Evolutionary conservation across 2,797 vertebrate species (phyloP), one percentile per base, ranked within the genome.

Genomic region (Clarias laeviceps): DNA sequence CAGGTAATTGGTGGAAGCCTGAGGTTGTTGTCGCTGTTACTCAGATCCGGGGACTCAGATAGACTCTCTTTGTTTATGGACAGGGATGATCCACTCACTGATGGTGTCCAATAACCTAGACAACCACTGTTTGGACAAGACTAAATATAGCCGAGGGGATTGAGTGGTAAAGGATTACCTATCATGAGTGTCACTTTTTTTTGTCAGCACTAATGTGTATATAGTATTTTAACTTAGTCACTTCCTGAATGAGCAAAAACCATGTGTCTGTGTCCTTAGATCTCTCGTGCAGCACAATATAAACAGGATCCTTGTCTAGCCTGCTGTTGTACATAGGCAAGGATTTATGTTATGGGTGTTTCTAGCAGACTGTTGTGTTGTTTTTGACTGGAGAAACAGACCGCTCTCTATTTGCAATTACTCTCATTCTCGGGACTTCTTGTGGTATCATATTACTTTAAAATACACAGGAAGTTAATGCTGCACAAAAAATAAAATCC

Each of bases 71-170:
- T 92, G 90, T 92, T 91, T 91, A 91, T 86, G 85, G 88, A 88
- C 89, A 87, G 84, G 85, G 77, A 84, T 76, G 70, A 89, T 90
- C 89, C 85, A 84, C 89, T 91, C 88, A 89, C 87, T 92, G 91
- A 90, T 83, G 92, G 92, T 92, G 88, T 92, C 92, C 92, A 92
- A 88, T 92, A 90, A 91, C 91, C 88, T 84, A 83, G 84, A 92
- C 88, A 91, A 92, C 87, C 59, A 89, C 80, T 92, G 92, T 91
- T 92, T 91, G 86, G 89, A 92, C 92, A 91, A 90, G 90, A 61
- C 88, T 90, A 91, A 91, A 91, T 87, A 88, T 89, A 88, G 92
- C 89, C 85, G 11, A 88, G 87, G 89, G 89, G 88, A 90, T 84
- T 83, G 88, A 90, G 85, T 84, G 89, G 85, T 88, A 89, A 87